Base-by-base conservation (phyloP, 2,888 invertebrate species). In the Phengaris alcon region DNA sequence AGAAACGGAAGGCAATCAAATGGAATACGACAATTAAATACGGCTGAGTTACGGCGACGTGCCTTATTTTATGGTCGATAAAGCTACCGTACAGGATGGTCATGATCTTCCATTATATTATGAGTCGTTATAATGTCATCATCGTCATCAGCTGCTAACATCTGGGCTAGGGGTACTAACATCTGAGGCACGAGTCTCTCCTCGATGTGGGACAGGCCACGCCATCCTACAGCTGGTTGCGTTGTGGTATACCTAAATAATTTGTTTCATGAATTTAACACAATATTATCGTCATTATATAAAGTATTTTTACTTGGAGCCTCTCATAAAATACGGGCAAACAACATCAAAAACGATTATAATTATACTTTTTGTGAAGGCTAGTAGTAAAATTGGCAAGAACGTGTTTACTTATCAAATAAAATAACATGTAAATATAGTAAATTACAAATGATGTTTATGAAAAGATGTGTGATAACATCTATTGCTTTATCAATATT, bases 1-100 rank as follows among this genome's bases (percentile, higher is more conserved):
- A 64, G 64, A 64, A 64, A 64, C 64, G 64, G 64, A 64, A 64
- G 64, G 64, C 64, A 64, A 64, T 64, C 64, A 64, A 64, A 64
- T 64, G 64, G 64, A 64, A 64, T 64, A 64, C 64, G 22, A 64
- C 64, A 64, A 64, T 64, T 64, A 64, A 64, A 64, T 64, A 35
- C 64, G 35, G 12, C 64, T 64, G 64, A 64, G 35, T 64, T 64
- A 64, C 64, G 64, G 64, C 35, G 64, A 64, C 64, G 35, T 64
- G 64, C 64, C 35, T 59, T 64, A 64, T 64, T 64, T 64, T 64
- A 64, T 64, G 64, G 64, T 13, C 64, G 64, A 64, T 64, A 64
- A 64, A 64, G 35, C 64, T 64, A 64, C 64, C 64, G 64, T 64
- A 64, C 35, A 64, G 64, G 64, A 64, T 64, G 64, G 35, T 35